A percentile compares a stretch with the other conserved stretches of the same genome.
Evolutionary conservation across 2,888 invertebrate species (phyloP).

Genomic region (Epiblema foenella): DNA sequence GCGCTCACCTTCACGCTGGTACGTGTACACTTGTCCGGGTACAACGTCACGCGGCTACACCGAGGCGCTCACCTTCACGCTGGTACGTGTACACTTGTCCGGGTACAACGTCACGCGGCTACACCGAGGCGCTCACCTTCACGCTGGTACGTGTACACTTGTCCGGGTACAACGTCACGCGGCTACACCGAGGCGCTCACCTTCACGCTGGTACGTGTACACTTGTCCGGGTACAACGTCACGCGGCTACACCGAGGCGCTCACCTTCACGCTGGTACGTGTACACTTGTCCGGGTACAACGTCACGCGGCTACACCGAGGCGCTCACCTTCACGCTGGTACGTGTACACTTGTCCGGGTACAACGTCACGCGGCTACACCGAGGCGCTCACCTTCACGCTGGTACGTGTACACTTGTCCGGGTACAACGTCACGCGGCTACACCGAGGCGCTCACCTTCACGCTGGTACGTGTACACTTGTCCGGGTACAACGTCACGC

Average conservation of each 20-base stretch:
- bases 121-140: conserved; percentile 70
- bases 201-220: conserved; percentile 87
- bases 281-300: too few species aligned
- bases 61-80: conserved; percentile 96
- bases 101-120: conserved; percentile 78
- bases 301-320: conserved; percentile 96
- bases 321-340: conserved; percentile 95
- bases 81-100: conserved; percentile 69
- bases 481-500: conserved; percentile 76
- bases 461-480: conserved; percentile 63
- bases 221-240: conserved; percentile 64
- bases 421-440: conserved; percentile 88
- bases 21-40: neutral
- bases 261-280: conserved; percentile 92
- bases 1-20: conserved; percentile 95
- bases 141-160: too few species aligned
- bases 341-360: too few species aligned
- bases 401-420: neutral
- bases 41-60: conserved; percentile 94
- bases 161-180: conserved; percentile 86
- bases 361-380: conserved; percentile 93
- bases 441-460: conserved; percentile 98
- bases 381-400: conserved; percentile 96
- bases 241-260: conserved; percentile 97
- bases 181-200: conserved; percentile 99